Conservation (phyloP, 2,113 vertebrate species). For the Pedionomus torquatus region DNA sequence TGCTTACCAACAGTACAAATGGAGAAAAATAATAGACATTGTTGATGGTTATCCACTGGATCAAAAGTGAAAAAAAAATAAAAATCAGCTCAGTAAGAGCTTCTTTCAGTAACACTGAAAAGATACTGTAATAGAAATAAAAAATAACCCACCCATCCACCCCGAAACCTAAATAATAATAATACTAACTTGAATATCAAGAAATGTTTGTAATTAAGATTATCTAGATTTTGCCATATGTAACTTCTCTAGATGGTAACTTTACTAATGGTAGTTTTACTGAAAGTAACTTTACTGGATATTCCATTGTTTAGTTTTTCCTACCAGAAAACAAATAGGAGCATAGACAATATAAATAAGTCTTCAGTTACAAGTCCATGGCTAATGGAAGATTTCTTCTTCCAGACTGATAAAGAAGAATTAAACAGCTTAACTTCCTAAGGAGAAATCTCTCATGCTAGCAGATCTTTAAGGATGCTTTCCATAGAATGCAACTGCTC, state of each 20-base stretch:
- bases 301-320: background rate
- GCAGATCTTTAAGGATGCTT: background rate
- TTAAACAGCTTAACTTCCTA: background rate
- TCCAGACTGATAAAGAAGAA: background rate
- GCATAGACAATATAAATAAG: background rate
- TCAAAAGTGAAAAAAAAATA: background rate
- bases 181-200: background rate
- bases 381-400: background rate
- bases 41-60: background rate
- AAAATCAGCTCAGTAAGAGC: background rate
- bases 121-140: background rate
- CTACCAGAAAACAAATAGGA: background rate
- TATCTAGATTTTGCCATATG: background rate
- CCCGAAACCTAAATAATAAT: background rate
- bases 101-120: background rate
- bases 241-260: background rate
- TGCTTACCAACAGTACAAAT: background rate
- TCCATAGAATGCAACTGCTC: rapidly evolving
- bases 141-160: background rate
- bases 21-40: background rate
- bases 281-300: background rate
- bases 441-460: background rate
- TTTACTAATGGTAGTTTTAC: background rate
- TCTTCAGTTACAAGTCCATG: background rate
- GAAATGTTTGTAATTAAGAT: background rate